Percentiles rank a stretch among this genome's conserved stretches.
Conservation (phyloP, 2,113 vertebrate genomes). For the Hepsetus odoe region DNA sequence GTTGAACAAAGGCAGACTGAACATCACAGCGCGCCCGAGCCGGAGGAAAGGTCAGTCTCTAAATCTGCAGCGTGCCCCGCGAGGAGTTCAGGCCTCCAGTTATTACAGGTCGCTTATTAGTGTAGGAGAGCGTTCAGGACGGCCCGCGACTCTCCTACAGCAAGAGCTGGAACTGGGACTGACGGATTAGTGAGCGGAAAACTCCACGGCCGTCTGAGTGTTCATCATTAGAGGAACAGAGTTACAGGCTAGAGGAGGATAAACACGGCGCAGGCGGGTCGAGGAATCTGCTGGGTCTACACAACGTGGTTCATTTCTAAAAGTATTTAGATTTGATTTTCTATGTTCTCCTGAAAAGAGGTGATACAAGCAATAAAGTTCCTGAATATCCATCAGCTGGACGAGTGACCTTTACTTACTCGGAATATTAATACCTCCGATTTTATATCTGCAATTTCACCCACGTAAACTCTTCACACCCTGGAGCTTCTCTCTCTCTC, state of each 20-base stretch:
- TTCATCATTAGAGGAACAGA: neutral
- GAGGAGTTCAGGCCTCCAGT: neutral
- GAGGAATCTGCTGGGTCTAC: too few relatives aligned
- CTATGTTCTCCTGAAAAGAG: too few relatives aligned
- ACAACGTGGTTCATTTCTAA: too few relatives aligned
- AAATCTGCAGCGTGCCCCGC: neutral
- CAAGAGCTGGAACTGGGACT: too few relatives aligned
- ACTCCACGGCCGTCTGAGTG: neutral
- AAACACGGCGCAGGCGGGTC: neutral
- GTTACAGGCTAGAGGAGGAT: neutral
- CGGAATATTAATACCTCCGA: conserved; percentile 27
- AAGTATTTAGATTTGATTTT: too few relatives aligned
- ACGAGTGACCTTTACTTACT: neutral
- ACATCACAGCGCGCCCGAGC: too few relatives aligned
- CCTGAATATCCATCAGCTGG: neutral
- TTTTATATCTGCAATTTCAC: neutral
- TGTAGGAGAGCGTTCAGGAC: neutral
- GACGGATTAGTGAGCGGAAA: neutral
- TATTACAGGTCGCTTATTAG: neutral
- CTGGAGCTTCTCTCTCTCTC: neutral
- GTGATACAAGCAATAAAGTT: neutral
- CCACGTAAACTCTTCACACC: neutral
- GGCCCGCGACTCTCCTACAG: neutral
- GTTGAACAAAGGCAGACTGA: too few relatives aligned
- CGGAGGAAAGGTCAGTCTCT: too few relatives aligned